phyloP scores from a whole-genome alignment of 2,888 invertebrate genomes.

The Bugula neritina region DNA sequence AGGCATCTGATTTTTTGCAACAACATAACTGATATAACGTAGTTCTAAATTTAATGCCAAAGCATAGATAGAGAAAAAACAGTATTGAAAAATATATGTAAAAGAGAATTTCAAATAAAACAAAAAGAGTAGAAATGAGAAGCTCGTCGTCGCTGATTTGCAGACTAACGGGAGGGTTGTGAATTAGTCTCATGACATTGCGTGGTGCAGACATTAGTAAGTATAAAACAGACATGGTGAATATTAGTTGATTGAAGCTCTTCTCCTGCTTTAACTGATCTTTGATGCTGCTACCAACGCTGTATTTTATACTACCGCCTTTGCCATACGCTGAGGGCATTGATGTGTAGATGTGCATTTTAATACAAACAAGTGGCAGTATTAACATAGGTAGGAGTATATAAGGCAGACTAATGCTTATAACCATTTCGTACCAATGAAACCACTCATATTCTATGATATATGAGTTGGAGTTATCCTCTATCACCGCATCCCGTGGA shows the following conservation, averaged over 20 bases:
- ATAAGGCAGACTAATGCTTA: conserved; percentile 15
- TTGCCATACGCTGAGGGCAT: neutral
- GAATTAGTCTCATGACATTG: conserved; percentile 33
- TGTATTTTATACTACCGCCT: conserved; percentile 9
- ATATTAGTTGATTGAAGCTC: conserved; percentile 39
- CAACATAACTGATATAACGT: conserved; percentile 40
- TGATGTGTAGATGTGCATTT: conserved; percentile 24
- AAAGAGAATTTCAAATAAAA: conserved; percentile 42
- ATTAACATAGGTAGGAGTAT: conserved; percentile 24
- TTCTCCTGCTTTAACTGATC: conserved; percentile 42
- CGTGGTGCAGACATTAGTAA: conserved; percentile 42
- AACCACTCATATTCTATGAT: conserved; percentile 16
- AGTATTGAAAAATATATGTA: conserved; percentile 44
- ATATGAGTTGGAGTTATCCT: neutral
- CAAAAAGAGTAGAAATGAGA: conserved; percentile 37
- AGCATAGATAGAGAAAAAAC: conserved; percentile 43
- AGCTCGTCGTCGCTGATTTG: conserved; percentile 34
- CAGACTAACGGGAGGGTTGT: conserved; percentile 22
- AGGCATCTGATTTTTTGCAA: conserved; percentile 31
- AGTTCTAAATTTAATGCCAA: conserved; percentile 43
- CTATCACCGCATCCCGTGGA: neutral
- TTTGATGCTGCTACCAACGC: conserved; percentile 38
- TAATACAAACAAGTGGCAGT: conserved; percentile 13
- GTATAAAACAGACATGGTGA: conserved; percentile 40
- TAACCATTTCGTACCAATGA: conserved; percentile 22